Base-by-base conservation (phyloP, 2,888 invertebrate species). In the Ctena decussata region DNA sequence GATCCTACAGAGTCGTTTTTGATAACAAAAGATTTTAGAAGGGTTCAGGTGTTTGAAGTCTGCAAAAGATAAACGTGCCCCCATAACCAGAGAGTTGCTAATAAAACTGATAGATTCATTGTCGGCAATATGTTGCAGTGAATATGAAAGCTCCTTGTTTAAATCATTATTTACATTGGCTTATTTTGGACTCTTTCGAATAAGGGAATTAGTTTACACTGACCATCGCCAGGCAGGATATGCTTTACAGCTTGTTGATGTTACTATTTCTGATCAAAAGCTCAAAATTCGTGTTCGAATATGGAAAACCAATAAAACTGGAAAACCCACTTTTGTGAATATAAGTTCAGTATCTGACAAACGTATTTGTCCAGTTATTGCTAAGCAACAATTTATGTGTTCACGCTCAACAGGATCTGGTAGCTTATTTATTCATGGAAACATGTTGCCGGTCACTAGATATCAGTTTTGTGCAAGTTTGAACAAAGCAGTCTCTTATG, bases 231-330 rank as follows among this genome's bases (percentile, higher is more conserved):
- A 57, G n/a, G 12, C 57, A 21, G 39, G 49, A n/a, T 35, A 46
- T 27, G 72, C 49, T 2, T 46, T 79, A 18, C 18, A 18, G 37
- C 0, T 57, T 0, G 12, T 18, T n/a, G 79, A 79, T 60, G n/a
- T 79, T 41, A 32, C 35, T 2, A 8, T 35, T 37, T 6, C n/a
- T 24, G 3, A 5, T 12, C 37, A 71, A 37, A 21, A n/a, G 5
- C 30, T 79, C 18, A 24, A 12, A 5, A 27, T 79, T 8, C 8
- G 2, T 37, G 12, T 79, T 12, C 11, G 79, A 11, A 24, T 32
- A 21, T 79, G 72, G n/a, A 79, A 79, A 57, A 37, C 78, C 15
- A 73, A 60, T 57, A 53, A 79, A 44, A 0, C n/a, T 35, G 78
- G 78, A 8, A 30, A 1, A 15, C 27, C 79, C 12, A 30, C 18